Evolutionary conservation across 1,140 invertebrate species (phyloP), one percentile per base, ranked within the genome.

Genomic region (Drosophila micromelanica): DNA sequence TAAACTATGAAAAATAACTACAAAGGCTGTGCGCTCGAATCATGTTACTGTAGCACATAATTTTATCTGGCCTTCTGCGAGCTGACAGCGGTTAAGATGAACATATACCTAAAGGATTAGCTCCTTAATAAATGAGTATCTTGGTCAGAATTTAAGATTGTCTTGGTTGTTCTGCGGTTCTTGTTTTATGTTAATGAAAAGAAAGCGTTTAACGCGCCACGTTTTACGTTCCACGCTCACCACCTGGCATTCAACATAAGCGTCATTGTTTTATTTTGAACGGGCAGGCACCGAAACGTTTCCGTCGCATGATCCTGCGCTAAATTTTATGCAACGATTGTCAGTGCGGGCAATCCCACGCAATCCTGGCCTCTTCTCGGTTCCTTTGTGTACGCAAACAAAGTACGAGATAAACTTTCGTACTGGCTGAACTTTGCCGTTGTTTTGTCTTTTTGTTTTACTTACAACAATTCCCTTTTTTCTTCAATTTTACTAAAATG

Each of bases 391-490:
- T 70, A 69, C 67, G 80, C 81, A 79, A 80, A 72, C 86, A 81
- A 89, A 86, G 86, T 79, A 76, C 63, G 87, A 87, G 73, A 80
- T 90, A 90, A 90, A 90, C 86, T 90, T 90, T 90, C 90, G 70
- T 90, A 82, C 76, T 68, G 86, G 86, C 76, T 68, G 86, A 90
- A 90, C 87, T 90, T 90, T 90, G 27, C 42, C 9, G 59, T n/a
- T 35, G 64, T 61, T 52, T 43, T 45, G 27, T 5, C 23, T 40
- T 74, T 54, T 61, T 60, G 52, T 23, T 63, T 67, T 35, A 57
- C 55, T 55, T 49, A 37, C 38, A 51, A 20, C 60, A 61, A 70
- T 61, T 67, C 65, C 59, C 48, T 23, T 17, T 68, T 76, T 71
- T 69, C 59, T 76, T 17, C 64, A 60, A 63, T 74, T 77, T 86